Evolutionary conservation across 2,113 vertebrate species (phyloP).

Genomic region (Catharus minimus): DNA sequence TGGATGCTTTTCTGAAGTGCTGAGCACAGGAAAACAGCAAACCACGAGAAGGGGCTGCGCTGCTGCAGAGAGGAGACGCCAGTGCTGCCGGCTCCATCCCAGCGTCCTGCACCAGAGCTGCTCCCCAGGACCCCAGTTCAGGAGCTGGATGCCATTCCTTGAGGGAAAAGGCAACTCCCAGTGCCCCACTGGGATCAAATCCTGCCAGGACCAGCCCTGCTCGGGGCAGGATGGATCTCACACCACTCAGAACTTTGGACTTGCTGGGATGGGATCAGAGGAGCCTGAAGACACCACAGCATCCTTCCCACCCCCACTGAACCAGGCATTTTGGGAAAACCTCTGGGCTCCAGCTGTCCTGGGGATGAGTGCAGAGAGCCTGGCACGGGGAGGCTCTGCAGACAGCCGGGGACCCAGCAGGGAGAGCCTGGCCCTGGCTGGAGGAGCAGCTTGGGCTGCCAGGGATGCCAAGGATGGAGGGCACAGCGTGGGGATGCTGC

Average conservation of each 20-base stretch:
- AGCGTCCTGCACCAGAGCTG: neutral
- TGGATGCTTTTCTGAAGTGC: constrained; percentile 36
- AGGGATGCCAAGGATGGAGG: neutral
- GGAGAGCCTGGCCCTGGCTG: neutral
- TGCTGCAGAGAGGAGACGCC: neutral
- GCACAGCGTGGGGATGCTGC: neutral
- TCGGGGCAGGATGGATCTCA: fast-evolving
- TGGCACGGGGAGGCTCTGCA: neutral
- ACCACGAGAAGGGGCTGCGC: neutral
- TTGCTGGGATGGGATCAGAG: fast-evolving
- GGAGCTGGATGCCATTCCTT: fast-evolving
- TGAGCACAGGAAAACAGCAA: constrained; percentile 39
- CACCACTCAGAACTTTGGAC: fast-evolving
- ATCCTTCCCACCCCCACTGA: fast-evolving
- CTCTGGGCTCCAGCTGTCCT: neutral
- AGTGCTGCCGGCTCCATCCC: neutral
- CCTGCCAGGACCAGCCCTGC: neutral
- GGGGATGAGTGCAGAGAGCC: neutral
- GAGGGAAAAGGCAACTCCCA: neutral
- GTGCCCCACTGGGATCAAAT: neutral
- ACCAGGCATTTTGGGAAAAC: neutral
- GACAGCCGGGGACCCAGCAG: constrained; percentile 36
- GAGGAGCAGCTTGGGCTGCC: constrained; percentile 13
- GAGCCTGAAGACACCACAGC: neutral
- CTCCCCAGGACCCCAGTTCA: fast-evolving